Base-by-base conservation (phyloP, 2,888 invertebrate genomes). In the Flabesymbios commensalis region DNA sequence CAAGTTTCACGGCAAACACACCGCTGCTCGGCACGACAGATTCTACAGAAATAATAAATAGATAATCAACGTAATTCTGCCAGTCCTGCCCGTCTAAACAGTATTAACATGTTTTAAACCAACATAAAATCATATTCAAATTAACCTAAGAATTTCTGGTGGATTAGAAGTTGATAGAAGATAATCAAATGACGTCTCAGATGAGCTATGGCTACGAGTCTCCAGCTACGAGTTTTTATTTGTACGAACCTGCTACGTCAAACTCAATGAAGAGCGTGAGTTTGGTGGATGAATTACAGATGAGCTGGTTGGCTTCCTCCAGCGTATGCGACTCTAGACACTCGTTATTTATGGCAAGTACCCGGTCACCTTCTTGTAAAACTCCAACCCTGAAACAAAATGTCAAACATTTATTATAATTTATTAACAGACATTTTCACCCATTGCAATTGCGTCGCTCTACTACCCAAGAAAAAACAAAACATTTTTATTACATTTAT, bases 21-120 rank as follows among this genome's bases (percentile, higher is more conserved):
- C 94, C 94, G 72, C 92, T 91, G 3, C 92, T 90, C 1, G 94
- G 93, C 67, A 94, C 91, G 47, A 94, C 93, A 0, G 93, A 89
- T 70, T 94, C 94, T 10, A 71, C 19, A 52, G 66, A 65, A 28
- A 54, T 26, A 31, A 57, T 2, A 2, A 22, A 54, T 14, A 39
- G 17, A 53, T 31, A 2, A 51, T 31, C 32, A 19, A 3, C 24
- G n/a, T 49, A 26, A 28, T 26, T 28, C 7, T 49, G 22, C 2
- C 3, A n/a, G n/a, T n/a, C n/a, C n/a, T n/a, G n/a, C n/a, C n/a
- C n/a, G n/a, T n/a, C n/a, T n/a, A n/a, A n/a, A n/a, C n/a, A n/a
- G n/a, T n/a, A n/a, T n/a, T n/a, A n/a, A n/a, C n/a, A n/a, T n/a
- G n/a, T n/a, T n/a, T n/a, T n/a, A n/a, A n/a, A n/a, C n/a, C n/a